Conservation (phyloP, 2,113 vertebrate species). For the Platycercus adscitus region DNA sequence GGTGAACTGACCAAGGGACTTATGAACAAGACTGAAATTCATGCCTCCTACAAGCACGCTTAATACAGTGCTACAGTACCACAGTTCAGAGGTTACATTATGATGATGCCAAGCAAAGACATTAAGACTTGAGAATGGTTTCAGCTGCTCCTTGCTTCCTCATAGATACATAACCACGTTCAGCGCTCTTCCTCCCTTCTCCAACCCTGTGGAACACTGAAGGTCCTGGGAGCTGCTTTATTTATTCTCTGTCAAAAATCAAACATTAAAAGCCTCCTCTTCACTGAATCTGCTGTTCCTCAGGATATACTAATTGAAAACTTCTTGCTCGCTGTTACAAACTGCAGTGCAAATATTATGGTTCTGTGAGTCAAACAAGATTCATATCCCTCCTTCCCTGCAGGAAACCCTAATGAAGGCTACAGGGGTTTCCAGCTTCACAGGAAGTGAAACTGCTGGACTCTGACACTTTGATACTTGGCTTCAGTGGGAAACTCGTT, state of each 20-base stretch:
- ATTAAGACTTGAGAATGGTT: background rate
- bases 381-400: background rate
- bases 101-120: background rate
- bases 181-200: background rate
- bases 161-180: background rate
- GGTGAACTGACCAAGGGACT: background rate
- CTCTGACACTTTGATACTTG: background rate
- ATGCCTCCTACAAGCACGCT: background rate
- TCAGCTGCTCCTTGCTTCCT: background rate
- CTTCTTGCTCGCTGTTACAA: background rate
- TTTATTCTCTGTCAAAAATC: background rate
- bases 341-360: constrained; percentile 23
- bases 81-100: background rate
- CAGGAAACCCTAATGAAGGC: constrained; percentile 23
- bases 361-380: constrained; percentile 31
- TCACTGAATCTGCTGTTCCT: background rate
- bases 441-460: constrained; percentile 26
- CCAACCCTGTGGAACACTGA: background rate
- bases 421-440: constrained; percentile 3
- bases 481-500: constrained; percentile 24
- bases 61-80: background rate
- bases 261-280: background rate
- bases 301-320: constrained; percentile 9
- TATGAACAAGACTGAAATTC: background rate
- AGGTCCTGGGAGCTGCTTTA: background rate